Conservation (phyloP, 2,113 vertebrate species). For the Glaucidium brasilianum region DNA sequence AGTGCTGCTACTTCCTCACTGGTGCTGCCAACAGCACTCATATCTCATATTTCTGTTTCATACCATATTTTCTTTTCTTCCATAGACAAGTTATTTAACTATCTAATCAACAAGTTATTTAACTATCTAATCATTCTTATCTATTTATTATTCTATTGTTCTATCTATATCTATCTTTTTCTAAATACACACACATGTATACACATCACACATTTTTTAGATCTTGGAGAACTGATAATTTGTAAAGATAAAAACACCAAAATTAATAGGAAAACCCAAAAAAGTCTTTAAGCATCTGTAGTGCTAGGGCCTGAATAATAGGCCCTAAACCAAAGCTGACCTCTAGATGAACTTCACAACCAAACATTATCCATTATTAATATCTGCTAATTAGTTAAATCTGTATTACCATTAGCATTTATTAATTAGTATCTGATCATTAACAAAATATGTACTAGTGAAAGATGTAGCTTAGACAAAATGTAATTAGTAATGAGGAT, state of each 20-base stretch:
- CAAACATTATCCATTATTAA: too few relatives aligned
- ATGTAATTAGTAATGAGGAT: too few relatives aligned
- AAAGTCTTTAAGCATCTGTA: background rate
- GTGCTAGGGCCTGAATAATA: too few relatives aligned
- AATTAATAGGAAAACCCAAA: background rate
- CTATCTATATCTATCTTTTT: background rate
- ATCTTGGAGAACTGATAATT: background rate
- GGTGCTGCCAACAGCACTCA: background rate
- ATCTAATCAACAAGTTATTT: background rate
- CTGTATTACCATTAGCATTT: too few relatives aligned
- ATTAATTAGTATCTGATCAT: too few relatives aligned
- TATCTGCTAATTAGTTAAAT: too few relatives aligned
- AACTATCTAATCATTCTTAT: background rate
- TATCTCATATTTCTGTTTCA: background rate
- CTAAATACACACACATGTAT: background rate
- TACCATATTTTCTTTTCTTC: background rate
- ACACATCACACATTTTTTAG: background rate
- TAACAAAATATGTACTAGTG: too few relatives aligned
- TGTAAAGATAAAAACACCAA: background rate
- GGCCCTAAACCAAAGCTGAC: too few relatives aligned
- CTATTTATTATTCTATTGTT: background rate
- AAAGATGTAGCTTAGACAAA: too few relatives aligned
- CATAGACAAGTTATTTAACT: background rate
- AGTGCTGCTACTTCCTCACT: background rate
- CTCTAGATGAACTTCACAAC: too few relatives aligned